Percentiles rank a stretch among this genome's conserved stretches.
phyloP scores from a whole-genome alignment of 2,888 invertebrate genomes.

The Callinectes sapidus region DNA sequence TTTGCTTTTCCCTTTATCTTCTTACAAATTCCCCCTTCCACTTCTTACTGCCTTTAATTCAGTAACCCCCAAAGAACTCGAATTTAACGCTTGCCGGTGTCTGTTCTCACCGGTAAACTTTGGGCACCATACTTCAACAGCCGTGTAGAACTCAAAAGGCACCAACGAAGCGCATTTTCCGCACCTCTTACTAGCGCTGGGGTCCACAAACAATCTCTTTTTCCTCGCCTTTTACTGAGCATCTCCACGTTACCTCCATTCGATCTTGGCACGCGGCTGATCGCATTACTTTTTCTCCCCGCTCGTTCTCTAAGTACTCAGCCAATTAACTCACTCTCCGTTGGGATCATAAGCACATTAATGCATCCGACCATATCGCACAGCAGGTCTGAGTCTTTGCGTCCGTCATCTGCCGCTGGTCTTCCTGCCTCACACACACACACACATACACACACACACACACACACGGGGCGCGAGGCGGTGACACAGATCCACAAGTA shows the following conservation, averaged over 20 bases:
- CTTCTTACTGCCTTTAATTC: too few species aligned
- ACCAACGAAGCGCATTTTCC: too few species aligned
- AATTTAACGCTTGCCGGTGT: too few species aligned
- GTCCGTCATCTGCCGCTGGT: background rate
- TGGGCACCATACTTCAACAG: too few species aligned
- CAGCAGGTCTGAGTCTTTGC: background rate
- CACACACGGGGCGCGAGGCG: background rate
- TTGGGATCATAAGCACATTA: background rate
- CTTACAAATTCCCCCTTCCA: too few species aligned
- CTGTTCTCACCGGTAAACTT: too few species aligned
- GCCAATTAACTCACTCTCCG: background rate
- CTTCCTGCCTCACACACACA: background rate
- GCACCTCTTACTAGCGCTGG: background rate
- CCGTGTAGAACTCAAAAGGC: too few species aligned
- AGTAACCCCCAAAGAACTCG: too few species aligned
- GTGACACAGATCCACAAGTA: background rate
- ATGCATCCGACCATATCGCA: background rate
- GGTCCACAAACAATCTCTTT: background rate
- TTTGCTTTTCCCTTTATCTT: too few species aligned
- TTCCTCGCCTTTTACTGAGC: background rate
- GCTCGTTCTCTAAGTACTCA: background rate
- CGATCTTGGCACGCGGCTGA: background rate
- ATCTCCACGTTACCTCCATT: background rate
- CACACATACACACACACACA: constrained; percentile 1
- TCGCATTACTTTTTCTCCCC: background rate